Conservation (phyloP, 2,888 invertebrate genomes). For the Esperia sulphurella region DNA sequence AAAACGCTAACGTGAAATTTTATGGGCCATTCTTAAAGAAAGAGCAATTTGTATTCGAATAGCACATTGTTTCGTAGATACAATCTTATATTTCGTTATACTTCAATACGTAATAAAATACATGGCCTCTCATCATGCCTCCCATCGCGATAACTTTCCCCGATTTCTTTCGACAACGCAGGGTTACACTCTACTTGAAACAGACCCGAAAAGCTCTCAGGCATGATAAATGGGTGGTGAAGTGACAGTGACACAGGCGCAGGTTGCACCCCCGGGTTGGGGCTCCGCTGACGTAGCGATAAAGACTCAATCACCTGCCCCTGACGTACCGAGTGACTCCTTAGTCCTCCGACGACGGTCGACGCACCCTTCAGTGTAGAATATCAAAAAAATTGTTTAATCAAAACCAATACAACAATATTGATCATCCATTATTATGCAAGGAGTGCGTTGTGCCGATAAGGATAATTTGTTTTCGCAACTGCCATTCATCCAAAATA, state of each 20-base stretch:
- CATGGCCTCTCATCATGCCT: conserved; percentile 6
- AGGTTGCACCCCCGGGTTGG: conserved; percentile 46
- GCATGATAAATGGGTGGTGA: conserved; percentile 51
- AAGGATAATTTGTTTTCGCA: conserved; percentile 24
- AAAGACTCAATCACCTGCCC: conserved; percentile 65
- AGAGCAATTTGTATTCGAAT: conserved; percentile 24
- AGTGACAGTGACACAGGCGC: conserved; percentile 47
- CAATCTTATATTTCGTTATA: conserved; percentile 7
- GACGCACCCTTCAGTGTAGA: conserved; percentile 28
- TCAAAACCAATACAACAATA: conserved; percentile 28
- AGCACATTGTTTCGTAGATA: conserved; percentile 23
- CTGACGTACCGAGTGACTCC: conserved; percentile 43
- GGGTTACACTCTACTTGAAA: conserved; percentile 18
- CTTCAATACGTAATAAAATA: conserved; percentile 6
- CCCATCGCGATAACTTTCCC: conserved; percentile 19
- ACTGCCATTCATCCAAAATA: conserved; percentile 5
- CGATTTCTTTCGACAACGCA: conserved; percentile 21
- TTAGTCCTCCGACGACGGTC: background rate
- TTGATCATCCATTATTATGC: conserved; percentile 46
- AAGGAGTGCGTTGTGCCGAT: conserved; percentile 40
- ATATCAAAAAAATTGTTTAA: conserved; percentile 35
- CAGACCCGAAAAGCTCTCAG: conserved; percentile 30
- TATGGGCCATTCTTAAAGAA: conserved; percentile 25
- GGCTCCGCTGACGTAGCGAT: conserved; percentile 35
- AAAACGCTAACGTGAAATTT: conserved; percentile 31